Base-by-base conservation (phyloP, 2,888 invertebrate genomes). In the Cheilosia soror region DNA sequence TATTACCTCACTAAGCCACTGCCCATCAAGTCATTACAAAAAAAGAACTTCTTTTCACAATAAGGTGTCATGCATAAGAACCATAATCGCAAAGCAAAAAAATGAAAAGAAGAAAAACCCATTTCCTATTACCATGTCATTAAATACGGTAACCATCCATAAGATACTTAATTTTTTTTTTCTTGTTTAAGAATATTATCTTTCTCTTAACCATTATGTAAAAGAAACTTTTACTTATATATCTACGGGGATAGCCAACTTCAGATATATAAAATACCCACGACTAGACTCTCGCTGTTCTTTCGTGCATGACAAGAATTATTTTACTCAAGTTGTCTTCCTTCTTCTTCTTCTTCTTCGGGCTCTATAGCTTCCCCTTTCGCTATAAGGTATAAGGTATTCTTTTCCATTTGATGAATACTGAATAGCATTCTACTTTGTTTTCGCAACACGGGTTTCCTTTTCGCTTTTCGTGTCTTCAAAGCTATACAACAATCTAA, bases 291-390 rank as follows among this genome's bases (percentile, higher is more conserved):
- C 60, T 73, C 73, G 66, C 60, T 69, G 76, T 76, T 81, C 69
- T 71, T 76, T 69, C 69, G 76, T 76, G 69, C 76, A 81, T 81
- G 76, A 69, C 63, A 65, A 71, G 76, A 81, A 81, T 81, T 58
- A 55, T 49, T 62, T 55, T 57, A 42, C 27, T 66, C 65, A 60
- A 66, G 53, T 33, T 51, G 15, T 51, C 11, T 72, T 29, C 58
- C 25, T 68, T 42, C 5, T 53, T 65, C n/a, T 66, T 25, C 25
- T 53, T 40, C 11, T 49, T 72, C 31, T 31, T 31, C 20, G 5
- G 11, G 20, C 40, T 25, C 20, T 20, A 20, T 20, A 20, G 2
- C 40, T 11, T 29, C 1, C 33, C 20, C 31, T 9, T n/a, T 27
- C 37, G 37, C 11, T 7, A 11, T 11, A 20, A 20, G 37, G 0